Evolutionary conservation across 1,140 invertebrate species (phyloP), one percentile per base, ranked within the genome.

Genomic region (Popillia japonica): DNA sequence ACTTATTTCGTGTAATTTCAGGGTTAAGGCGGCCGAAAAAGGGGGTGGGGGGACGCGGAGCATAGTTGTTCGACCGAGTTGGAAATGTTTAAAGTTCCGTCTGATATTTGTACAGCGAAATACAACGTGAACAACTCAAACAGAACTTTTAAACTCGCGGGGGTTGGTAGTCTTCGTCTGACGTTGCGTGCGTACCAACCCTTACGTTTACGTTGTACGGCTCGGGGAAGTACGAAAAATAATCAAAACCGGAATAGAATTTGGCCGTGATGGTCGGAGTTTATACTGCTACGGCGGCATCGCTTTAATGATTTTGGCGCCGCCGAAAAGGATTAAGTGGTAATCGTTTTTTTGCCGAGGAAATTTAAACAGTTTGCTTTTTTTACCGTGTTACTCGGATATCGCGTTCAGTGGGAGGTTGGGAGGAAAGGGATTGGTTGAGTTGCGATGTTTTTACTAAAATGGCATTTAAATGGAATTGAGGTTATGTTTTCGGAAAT

Each of bases 91-190:
- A 48, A 48, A 48, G 44, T 48, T 48, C 17, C 44, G 44, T 10
- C 44, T 48, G n/a, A 48, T 48, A 48, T 48, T 48, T 48, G 44
- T 48, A 48, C 44, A 48, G 11, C 44, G 44, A 48, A 48, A 48
- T 48, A 14, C 44, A n/a, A 48, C 44, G 44, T 48, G 44, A 48
- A 48, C 17, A 48, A 48, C 44, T 48, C 44, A 48, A 48, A 48
- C 10, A 48, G 44, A 48, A 48, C 44, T 48, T 48, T 48, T 48
- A 48, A 48, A 48, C 44, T 48, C 10, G 0, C 8, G n/a, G n/a
- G n/a, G n/a, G n/a, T n/a, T n/a, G n/a, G 7, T 48, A 10, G 44
- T 11, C 41, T 9, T 42, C 41, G 44, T 8, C 11, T n/a, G 11
- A 11, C 14, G 41, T 9, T 42, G 44, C 6, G 44, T 48, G 17